phyloP scores from a whole-genome alignment of 2,797 vertebrate species.

The Enteromius viviparus region DNA sequence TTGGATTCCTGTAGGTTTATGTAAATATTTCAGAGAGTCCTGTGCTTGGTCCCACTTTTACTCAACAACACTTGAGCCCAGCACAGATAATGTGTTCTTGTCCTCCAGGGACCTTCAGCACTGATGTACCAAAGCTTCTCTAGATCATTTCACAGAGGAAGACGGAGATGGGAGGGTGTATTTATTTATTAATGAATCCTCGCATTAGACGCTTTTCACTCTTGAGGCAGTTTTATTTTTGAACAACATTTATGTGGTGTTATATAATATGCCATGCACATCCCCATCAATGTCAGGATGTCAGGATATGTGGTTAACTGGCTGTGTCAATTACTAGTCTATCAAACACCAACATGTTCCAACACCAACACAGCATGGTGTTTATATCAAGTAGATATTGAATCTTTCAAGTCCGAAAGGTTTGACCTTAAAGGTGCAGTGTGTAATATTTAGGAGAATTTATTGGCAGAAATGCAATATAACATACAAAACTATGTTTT shows the following conservation, averaged over 20 bases:
- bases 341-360: neutral
- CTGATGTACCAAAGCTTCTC: conserved; percentile 62
- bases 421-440: neutral
- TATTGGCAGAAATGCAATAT: too few species aligned
- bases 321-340: conserved; percentile 2
- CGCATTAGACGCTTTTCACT: conserved; percentile 60
- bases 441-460: too few species aligned
- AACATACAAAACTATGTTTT: too few species aligned
- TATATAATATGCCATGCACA: conserved; percentile 20
- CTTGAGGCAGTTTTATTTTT: conserved; percentile 46
- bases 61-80: conserved; percentile 56
- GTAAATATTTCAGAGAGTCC: conserved; percentile 75
- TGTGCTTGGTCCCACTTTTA: conserved; percentile 56
- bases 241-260: conserved; percentile 55
- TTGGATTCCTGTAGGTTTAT: conserved; percentile 68
- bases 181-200: conserved; percentile 73
- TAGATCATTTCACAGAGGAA: conserved; percentile 28
- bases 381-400: neutral
- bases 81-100: conserved; percentile 59
- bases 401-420: conserved; percentile 1
- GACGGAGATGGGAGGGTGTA: conserved; percentile 63
- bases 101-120: conserved; percentile 64
- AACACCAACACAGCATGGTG: neutral
- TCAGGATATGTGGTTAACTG: conserved; percentile 26
- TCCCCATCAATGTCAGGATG: conserved; percentile 35